Percentiles rank a stretch among this genome's conserved stretches.
Evolutionary conservation across 2,797 vertebrate species (phyloP).

Genomic region (Pteropus rufus): DNA sequence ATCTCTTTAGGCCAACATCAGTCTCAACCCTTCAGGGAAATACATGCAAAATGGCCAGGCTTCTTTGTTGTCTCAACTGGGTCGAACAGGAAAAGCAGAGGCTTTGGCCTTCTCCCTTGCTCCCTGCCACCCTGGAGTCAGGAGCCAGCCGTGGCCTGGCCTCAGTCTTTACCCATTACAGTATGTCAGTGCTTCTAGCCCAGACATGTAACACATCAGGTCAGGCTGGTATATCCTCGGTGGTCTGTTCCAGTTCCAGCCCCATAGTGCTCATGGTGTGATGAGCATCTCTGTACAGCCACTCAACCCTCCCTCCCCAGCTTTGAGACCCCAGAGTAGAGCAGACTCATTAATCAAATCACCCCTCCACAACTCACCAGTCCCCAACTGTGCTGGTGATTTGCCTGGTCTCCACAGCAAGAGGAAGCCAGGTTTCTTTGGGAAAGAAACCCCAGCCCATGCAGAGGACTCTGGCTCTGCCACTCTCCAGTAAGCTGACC

Average conservation of each 20-base stretch:
- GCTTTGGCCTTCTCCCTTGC: not conserved
- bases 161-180: not conserved
- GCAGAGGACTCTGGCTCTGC: not conserved
- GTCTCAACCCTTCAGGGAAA: not conserved
- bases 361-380: not conserved
- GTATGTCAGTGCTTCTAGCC: not conserved
- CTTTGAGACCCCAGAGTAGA: not conserved
- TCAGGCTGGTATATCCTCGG: not conserved
- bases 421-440: not conserved
- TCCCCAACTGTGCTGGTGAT: not conserved
- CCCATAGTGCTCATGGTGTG: accelerated
- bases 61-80: not conserved
- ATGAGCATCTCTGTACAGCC: not conserved
- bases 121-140: not conserved
- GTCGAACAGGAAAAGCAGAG: not conserved
- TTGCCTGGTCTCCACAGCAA: not conserved
- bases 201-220: not conserved
- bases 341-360: not conserved
- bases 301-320: not conserved
- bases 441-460: not conserved
- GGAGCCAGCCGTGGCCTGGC: not conserved
- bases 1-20: not conserved
- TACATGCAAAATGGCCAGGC: not conserved
- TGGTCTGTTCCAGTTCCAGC: not conserved
- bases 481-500: not conserved